phyloP scores from a whole-genome alignment of 1,140 invertebrate species.

The Drosophila mayri region DNA sequence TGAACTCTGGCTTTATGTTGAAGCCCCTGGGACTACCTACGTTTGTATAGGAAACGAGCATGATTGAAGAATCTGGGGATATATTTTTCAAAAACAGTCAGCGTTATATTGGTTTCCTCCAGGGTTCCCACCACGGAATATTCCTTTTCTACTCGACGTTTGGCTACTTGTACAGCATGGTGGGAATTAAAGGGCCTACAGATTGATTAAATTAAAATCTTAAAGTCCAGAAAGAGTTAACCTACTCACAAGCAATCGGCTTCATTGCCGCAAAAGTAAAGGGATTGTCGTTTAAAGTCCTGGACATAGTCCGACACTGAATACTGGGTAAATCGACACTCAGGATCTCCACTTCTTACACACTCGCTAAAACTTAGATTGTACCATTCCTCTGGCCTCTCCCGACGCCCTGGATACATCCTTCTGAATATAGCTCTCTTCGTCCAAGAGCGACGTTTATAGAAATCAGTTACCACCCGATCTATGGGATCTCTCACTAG shows the following conservation, averaged over 20 bases:
- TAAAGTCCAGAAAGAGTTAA: background rate
- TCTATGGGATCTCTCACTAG: slow-evolving; percentile 95
- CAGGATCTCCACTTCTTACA: slow-evolving; percentile 92
- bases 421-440: slow-evolving; percentile 95
- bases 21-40: slow-evolving; percentile 56
- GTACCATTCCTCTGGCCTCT: slow-evolving; percentile 93
- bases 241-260: slow-evolving; percentile 92
- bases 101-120: slow-evolving; percentile 93
- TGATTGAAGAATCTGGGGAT: slow-evolving; percentile 93
- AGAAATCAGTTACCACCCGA: slow-evolving; percentile 94
- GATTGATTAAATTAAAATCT: background rate
- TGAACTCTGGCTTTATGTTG: slow-evolving; percentile 35
- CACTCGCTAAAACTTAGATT: slow-evolving; percentile 96
- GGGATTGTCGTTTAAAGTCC: slow-evolving; percentile 91
- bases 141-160: slow-evolving; percentile 92
- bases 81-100: slow-evolving; percentile 93
- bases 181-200: slow-evolving; percentile 92
- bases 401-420: slow-evolving; percentile 91
- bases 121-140: slow-evolving; percentile 95
- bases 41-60: slow-evolving; percentile 85
- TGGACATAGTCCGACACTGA: slow-evolving; percentile 92
- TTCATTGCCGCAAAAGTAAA: slow-evolving; percentile 95
- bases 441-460: slow-evolving; percentile 88
- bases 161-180: slow-evolving; percentile 92
- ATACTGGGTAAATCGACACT: slow-evolving; percentile 92